Percentiles rank a stretch among this genome's conserved stretches.
Evolutionary conservation across 2,888 invertebrate species (phyloP).

Genomic region (Chloroclysta siterata): DNA sequence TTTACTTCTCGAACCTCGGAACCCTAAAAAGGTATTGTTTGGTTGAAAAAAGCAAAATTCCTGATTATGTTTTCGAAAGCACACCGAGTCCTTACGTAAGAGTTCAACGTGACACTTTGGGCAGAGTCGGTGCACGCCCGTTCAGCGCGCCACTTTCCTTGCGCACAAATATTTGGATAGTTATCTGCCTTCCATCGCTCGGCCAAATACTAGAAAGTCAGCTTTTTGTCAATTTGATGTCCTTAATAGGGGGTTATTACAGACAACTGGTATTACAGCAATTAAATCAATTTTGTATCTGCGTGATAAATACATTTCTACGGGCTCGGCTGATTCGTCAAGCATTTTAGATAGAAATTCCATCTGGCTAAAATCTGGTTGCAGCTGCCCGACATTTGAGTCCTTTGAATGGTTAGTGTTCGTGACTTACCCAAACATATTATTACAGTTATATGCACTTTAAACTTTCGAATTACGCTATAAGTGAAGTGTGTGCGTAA

Average conservation of each 20-base stretch:
- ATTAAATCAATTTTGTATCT: conserved; percentile 40
- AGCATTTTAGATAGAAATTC: conserved; percentile 32
- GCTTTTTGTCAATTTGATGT: conserved; percentile 44
- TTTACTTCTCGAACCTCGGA: not conserved
- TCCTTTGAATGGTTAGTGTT: conserved; percentile 13
- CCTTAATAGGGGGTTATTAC: conserved; percentile 45
- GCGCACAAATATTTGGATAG: conserved; percentile 73
- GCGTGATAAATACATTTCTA: conserved; percentile 38
- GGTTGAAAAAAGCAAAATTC: conserved; percentile 68
- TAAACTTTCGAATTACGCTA: conserved; percentile 22
- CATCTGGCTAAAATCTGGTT: conserved; percentile 19
- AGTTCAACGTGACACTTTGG: conserved; percentile 83
- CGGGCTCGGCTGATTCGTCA: conserved; percentile 38
- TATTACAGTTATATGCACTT: conserved; percentile 18
- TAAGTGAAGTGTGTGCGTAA: conserved; percentile 6
- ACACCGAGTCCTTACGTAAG: conserved; percentile 80
- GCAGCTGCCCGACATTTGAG: conserved; percentile 14
- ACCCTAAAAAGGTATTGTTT: conserved; percentile 60
- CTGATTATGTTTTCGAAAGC: conserved; percentile 82
- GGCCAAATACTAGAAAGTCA: conserved; percentile 43
- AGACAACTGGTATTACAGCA: conserved; percentile 40
- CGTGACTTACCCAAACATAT: conserved; percentile 6
- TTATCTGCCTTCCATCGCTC: conserved; percentile 45
- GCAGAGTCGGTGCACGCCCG: conserved; percentile 62
- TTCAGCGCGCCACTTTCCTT: conserved; percentile 81